Evolutionary conservation across 2,113 vertebrate genomes (phyloP).

Genomic region (Tachysurus fulvidraco): DNA sequence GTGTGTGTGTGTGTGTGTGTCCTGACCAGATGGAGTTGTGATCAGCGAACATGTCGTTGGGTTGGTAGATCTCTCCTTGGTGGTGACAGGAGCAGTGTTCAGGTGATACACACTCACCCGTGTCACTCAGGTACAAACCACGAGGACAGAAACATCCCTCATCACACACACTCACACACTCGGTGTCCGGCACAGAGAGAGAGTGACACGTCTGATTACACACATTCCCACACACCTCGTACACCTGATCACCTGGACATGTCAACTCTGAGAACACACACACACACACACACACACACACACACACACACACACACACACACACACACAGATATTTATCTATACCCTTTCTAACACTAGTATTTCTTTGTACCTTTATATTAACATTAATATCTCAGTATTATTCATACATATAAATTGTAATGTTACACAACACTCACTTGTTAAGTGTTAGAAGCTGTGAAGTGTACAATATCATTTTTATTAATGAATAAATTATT

Average conservation of each 20-base stretch:
- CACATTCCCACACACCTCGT: slow-evolving; percentile 78
- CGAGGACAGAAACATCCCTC: slow-evolving; percentile 92
- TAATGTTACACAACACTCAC: background rate
- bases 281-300: slow-evolving; percentile 19
- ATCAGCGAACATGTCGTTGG: slow-evolving; percentile 85
- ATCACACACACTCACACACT: slow-evolving; percentile 76
- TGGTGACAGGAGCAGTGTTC: slow-evolving; percentile 87
- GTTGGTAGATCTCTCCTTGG: slow-evolving; percentile 90
- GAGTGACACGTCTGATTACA: slow-evolving; percentile 89
- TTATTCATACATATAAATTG: background rate
- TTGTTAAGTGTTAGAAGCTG: background rate
- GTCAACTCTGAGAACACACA: slow-evolving; percentile 72
- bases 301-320: slow-evolving; percentile 15
- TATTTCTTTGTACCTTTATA: background rate
- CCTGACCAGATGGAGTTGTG: slow-evolving; percentile 88
- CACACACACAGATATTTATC: background rate
- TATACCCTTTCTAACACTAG: background rate
- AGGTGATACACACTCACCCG: slow-evolving; percentile 81
- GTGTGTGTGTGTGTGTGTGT: background rate
- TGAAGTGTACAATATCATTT: background rate
- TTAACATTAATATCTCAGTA: background rate
- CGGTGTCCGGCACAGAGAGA: slow-evolving; percentile 79
- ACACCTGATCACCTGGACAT: slow-evolving; percentile 81
- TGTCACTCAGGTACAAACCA: slow-evolving; percentile 80
- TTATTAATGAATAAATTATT: too few species aligned